These are phyloP conservation scores for Gymnothorax javanicus DNA, from an alignment of 2,797 vertebrate genomes.

Conservation along the genomic window DNA sequence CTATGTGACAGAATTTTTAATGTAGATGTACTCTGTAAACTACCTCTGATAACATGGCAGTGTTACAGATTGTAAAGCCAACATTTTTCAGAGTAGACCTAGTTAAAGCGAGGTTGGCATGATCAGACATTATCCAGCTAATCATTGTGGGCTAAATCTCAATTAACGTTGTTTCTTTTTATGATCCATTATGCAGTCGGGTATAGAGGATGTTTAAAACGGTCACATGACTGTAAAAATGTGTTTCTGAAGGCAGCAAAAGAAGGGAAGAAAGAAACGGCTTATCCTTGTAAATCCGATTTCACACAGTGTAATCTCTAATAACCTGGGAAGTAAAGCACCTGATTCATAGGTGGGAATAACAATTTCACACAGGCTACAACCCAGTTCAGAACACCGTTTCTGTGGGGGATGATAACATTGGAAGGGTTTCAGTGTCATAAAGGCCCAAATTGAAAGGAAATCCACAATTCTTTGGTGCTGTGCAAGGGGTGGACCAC, in stretches of 20 bases:
- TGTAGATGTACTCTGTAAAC: neutral
- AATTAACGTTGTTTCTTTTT: slow-evolving; percentile 13
- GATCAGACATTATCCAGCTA: neutral
- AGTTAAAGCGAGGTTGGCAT: neutral
- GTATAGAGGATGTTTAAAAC: slow-evolving; percentile 26
- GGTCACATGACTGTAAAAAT: neutral
- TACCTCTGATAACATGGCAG: neutral
- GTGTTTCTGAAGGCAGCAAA: neutral
- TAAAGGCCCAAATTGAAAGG: slow-evolving; percentile 27
- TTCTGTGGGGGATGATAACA: slow-evolving; percentile 28
- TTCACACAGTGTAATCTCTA: slow-evolving; percentile 47
- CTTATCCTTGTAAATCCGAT: slow-evolving; percentile 48
- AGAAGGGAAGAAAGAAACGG: neutral
- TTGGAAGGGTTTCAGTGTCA: slow-evolving; percentile 31
- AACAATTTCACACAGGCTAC: slow-evolving; percentile 45
- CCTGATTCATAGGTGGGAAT: slow-evolving; percentile 46
- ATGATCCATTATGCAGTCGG: slow-evolving; percentile 8
- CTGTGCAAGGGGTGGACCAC: neutral
- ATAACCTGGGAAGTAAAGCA: slow-evolving; percentile 48
- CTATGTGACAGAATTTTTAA: neutral
- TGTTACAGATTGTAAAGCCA: neutral
- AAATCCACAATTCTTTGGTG: neutral
- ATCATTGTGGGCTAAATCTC: neutral
- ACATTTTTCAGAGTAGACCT: neutral
- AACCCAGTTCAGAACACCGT: slow-evolving; percentile 34